Conservation (phyloP, 2,888 invertebrate genomes). For the Drosophila buzzatii region DNA sequence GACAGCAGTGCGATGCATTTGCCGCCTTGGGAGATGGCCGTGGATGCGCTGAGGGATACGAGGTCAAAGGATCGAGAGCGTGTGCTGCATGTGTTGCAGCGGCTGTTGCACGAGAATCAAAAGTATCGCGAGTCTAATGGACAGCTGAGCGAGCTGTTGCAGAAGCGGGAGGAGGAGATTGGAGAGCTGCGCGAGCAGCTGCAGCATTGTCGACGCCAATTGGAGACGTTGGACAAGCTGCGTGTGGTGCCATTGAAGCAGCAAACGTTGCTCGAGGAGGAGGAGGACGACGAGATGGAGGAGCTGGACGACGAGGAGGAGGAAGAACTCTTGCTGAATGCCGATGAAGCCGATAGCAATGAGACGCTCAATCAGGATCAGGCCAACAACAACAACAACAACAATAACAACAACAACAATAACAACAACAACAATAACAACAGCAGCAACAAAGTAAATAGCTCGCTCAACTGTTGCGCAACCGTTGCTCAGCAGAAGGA, state of each 20-base stretch:
- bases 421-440: conserved; percentile 54
- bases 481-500: conserved; percentile 6
- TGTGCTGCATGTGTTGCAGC: conserved; percentile 83
- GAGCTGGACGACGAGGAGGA: conserved; percentile 40
- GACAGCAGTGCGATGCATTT: conserved; percentile 84
- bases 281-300: conserved; percentile 33
- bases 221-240: conserved; percentile 65
- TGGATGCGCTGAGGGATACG: conserved; percentile 83
- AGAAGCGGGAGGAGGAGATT: conserved; percentile 83
- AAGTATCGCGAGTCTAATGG: conserved; percentile 83
- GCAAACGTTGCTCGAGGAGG: conserved; percentile 43
- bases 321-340: conserved; percentile 29
- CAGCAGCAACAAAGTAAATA: conserved; percentile 52
- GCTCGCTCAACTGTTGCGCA: conserved; percentile 40
- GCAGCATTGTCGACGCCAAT: conserved; percentile 81
- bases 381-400: conserved; percentile 64
- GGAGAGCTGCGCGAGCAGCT: conserved; percentile 83
- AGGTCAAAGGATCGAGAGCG: conserved; percentile 84
- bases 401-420: conserved; percentile 63
- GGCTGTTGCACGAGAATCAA: conserved; percentile 84
- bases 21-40: conserved; percentile 84
- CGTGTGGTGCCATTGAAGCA: conserved; percentile 69
- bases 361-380: conserved; percentile 60
- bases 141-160: conserved; percentile 82
- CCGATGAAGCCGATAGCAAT: conserved; percentile 51